Evolutionary conservation across 1,140 invertebrate genomes (phyloP).

Genomic region (Ridgeia piscesae): DNA sequence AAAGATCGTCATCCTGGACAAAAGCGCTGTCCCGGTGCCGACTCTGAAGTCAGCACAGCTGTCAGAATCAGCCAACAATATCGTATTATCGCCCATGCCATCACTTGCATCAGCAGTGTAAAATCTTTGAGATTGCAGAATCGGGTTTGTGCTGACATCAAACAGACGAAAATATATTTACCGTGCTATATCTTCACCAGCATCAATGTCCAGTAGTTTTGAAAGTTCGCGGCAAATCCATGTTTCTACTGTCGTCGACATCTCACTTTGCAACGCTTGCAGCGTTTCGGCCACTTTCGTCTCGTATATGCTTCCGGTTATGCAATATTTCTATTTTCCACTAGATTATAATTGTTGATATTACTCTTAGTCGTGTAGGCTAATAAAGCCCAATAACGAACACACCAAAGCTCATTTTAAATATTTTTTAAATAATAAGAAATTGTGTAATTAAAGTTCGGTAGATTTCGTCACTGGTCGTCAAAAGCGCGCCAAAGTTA

Average conservation of each 20-base stretch:
- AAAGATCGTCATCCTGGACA: no score
- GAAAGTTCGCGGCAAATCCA: slow-evolving; percentile 50
- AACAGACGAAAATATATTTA: neutral
- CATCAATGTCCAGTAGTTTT: slow-evolving; percentile 43
- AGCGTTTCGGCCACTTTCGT: neutral
- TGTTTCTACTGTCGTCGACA: neutral
- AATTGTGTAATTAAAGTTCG: neutral
- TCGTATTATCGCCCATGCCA: neutral
- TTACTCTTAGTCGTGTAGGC: neutral
- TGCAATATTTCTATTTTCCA: neutral
- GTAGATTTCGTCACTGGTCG: neutral
- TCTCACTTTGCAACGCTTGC: neutral
- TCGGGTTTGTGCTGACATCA: neutral
- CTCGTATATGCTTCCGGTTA: neutral
- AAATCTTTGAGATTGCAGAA: neutral
- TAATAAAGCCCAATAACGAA: neutral
- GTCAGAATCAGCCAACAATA: neutral
- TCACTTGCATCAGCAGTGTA: neutral
- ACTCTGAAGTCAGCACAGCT: neutral
- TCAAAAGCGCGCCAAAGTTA: neutral
- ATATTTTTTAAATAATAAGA: neutral
- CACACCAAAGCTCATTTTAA: neutral
- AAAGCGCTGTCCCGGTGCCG: no score
- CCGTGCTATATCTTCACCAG: slow-evolving; percentile 46
- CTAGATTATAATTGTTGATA: neutral